Percentiles rank a stretch among this genome's conserved stretches.
phyloP scores from a whole-genome alignment of 2,797 vertebrate species.

The Halcyon leucocephala region DNA sequence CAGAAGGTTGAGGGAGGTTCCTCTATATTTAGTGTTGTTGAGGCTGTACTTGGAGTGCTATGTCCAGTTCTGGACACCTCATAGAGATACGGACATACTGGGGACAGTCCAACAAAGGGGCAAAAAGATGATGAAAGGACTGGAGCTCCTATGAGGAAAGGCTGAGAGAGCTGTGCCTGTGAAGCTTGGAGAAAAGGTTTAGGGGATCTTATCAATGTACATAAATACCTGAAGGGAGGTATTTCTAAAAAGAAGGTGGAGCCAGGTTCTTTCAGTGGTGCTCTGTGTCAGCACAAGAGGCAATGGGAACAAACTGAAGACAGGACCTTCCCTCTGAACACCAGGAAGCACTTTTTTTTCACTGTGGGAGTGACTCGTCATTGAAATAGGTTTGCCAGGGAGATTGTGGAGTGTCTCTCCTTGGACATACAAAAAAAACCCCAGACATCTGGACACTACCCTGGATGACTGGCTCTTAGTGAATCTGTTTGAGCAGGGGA shows the following conservation, averaged over 20 bases:
- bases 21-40: not conserved
- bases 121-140: no score
- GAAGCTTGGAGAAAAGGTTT: no score
- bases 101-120: not conserved
- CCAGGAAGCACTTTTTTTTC: rapidly evolving
- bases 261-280: not conserved
- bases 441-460: not conserved
- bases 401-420: not conserved
- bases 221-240: not conserved
- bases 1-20: not conserved
- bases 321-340: not conserved
- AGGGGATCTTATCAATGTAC: not conserved
- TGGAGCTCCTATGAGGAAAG: no score
- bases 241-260: not conserved
- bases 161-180: no score
- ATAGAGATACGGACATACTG: not conserved
- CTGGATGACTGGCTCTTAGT: not conserved
- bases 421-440: not conserved
- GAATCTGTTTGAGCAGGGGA: not conserved
- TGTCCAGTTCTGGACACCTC: not conserved
- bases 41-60: no score
- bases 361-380: not conserved
- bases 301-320: not conserved
- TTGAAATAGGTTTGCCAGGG: no score
- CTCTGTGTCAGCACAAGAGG: not conserved